Evolutionary conservation across 2,797 vertebrate genomes (phyloP), one percentile per base, ranked within the genome.

Genomic region (Heliangelus exortis): DNA sequence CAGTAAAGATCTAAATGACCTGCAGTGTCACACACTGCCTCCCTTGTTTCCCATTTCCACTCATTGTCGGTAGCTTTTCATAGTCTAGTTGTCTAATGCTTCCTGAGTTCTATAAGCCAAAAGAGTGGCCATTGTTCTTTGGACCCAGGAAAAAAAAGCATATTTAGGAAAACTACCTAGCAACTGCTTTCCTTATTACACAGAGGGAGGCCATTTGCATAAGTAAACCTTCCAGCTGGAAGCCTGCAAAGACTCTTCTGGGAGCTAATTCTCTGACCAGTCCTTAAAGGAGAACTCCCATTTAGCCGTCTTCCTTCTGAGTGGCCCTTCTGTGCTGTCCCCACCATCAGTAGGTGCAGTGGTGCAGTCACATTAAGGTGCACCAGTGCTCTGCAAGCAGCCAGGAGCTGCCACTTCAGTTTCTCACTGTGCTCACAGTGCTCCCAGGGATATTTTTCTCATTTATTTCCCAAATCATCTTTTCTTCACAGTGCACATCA

Each of bases 131-230:
- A 82, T 83, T 97, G 96, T 95, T 91, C 76, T 34, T 65, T 54
- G 84, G 92, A 91, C 63, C 68, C 78, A 76, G 74, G 67, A 48
- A 91, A 94, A 94, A 96, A 93, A 55, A 57, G 79, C 94, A 81
- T 97, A 93, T 94, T 98, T 95, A 92, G 87, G 95, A 97, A 92
- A 92, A 97, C 95, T 97, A 97, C 97, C 90, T 97, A 97, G 97
- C 96, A 98, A 97, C 97, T 88, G 79, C 93, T 89, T 93, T 96
- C 96, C 95, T 93, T 97, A 95, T 71, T 95, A 93, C 90, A 96
- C 96, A 82, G 79, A 93, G 80, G 87, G 81, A 97, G 59, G 25
- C n/a, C 10, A 98, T 98, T 97, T 97, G 94, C 97, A 97, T 97
- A 97, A 89, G 84, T 88, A 93, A 95, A 92, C 59, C 69, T 77